These are phyloP conservation scores for Gymnocheta viridis DNA, from an alignment of 2,888 invertebrate genomes.

Conservation along the genomic window DNA sequence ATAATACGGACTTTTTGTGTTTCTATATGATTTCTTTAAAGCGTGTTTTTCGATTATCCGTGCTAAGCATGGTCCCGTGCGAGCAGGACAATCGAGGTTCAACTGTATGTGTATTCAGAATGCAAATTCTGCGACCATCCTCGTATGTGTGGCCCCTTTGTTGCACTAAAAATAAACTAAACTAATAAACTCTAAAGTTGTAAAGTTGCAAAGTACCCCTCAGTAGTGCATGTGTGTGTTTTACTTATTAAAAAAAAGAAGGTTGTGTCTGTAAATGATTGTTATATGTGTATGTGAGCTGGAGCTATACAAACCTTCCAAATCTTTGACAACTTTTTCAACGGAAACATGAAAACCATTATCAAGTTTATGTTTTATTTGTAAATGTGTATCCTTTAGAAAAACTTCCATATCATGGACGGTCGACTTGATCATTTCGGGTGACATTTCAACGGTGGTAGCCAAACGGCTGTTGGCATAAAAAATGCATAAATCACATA, in stretches of 20 bases:
- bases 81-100: no score
- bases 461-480: conserved; percentile 86
- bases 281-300: neutral
- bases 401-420: conserved; percentile 85
- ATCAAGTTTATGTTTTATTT: conserved; percentile 84
- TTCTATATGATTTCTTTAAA: no score
- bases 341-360: conserved; percentile 85
- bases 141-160: neutral
- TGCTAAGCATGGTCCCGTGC: no score
- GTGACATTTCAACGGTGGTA: conserved; percentile 83
- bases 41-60: no score
- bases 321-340: conserved; percentile 85
- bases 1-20: no score
- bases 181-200: conserved; percentile 48
- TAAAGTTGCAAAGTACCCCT: conserved; percentile 52
- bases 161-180: conserved; percentile 25
- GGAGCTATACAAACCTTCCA: conserved; percentile 84
- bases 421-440: conserved; percentile 83
- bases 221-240: conserved; percentile 12
- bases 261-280: neutral
- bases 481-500: conserved; percentile 85
- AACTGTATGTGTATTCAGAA: no score
- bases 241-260: neutral
- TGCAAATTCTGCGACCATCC: neutral
- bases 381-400: conserved; percentile 85